Evolutionary conservation across 2,113 vertebrate genomes (phyloP).

Genomic region (Chamaetylas fuelleborni): DNA sequence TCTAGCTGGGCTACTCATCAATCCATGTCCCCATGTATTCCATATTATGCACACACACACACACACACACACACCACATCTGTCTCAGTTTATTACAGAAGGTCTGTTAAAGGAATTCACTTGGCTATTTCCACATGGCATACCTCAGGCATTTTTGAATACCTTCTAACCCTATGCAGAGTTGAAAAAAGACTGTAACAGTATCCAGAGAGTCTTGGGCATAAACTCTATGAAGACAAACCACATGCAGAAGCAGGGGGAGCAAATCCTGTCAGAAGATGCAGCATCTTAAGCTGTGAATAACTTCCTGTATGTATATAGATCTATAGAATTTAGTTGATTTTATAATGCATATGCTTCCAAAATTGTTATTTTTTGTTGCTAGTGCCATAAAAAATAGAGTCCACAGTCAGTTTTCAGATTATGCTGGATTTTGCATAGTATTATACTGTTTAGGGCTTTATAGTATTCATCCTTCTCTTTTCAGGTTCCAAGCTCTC

Average conservation of each 20-base stretch:
- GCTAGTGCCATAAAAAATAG: not conserved
- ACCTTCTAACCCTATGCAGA: not conserved
- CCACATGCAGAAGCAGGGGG: not conserved
- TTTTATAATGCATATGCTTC: not conserved
- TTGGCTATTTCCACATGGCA: not conserved
- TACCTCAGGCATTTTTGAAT: not conserved
- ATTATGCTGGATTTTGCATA: not conserved
- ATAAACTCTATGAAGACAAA: not conserved
- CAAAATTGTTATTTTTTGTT: not conserved
- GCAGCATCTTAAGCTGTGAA: not conserved
- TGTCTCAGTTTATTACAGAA: not conserved
- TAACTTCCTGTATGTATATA: not conserved
- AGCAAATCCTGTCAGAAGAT: not conserved
- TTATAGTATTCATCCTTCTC: not conserved
- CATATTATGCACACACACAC: not conserved
- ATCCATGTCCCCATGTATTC: not conserved
- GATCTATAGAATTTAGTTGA: not conserved
- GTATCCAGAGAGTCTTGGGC: not conserved
- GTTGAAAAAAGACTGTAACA: not conserved
- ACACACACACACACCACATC: not conserved
- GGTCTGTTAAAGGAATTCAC: not conserved
- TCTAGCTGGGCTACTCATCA: not conserved
- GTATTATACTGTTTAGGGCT: not conserved
- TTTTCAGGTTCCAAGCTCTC: not conserved
- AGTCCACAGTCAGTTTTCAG: not conserved